A percentile compares a stretch with the other conserved stretches of the same genome.
Evolutionary conservation across 1,140 invertebrate genomes (phyloP).

Genomic region (Aricia agestis): DNA sequence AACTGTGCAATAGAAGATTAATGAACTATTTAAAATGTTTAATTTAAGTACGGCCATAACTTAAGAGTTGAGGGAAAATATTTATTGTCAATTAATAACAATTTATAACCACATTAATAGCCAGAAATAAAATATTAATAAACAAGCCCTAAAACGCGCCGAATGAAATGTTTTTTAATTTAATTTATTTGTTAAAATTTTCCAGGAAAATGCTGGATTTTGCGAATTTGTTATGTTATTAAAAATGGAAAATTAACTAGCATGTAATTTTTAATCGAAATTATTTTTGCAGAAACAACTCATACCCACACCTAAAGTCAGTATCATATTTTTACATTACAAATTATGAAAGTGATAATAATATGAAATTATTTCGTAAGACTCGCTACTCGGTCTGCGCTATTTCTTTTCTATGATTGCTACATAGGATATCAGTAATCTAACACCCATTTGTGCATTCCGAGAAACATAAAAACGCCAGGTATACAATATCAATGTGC

Average conservation of each 20-base stretch:
- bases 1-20: neutral
- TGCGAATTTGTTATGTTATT: neutral
- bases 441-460: conserved; percentile 45
- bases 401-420: too few species aligned
- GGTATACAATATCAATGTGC: conserved; percentile 64
- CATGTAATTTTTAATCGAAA: too few species aligned
- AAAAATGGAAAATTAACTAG: too few species aligned
- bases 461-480: conserved; percentile 59
- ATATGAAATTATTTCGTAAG: too few species aligned
- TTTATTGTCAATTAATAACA: neutral
- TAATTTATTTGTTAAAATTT: neutral
- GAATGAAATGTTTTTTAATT: neutral
- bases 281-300: too few species aligned
- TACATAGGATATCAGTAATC: conserved; percentile 38
- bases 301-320: too few species aligned
- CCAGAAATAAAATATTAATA: neutral
- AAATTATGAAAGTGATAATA: too few species aligned
- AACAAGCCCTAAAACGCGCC: neutral
- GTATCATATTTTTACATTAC: too few species aligned
- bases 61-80: neutral
- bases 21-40: neutral
- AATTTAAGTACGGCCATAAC: neutral
- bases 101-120: neutral
- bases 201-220: neutral
- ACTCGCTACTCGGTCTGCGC: too few species aligned